Evolutionary conservation across 2,113 vertebrate species (phyloP).

Genomic region (Sturnus vulgaris): DNA sequence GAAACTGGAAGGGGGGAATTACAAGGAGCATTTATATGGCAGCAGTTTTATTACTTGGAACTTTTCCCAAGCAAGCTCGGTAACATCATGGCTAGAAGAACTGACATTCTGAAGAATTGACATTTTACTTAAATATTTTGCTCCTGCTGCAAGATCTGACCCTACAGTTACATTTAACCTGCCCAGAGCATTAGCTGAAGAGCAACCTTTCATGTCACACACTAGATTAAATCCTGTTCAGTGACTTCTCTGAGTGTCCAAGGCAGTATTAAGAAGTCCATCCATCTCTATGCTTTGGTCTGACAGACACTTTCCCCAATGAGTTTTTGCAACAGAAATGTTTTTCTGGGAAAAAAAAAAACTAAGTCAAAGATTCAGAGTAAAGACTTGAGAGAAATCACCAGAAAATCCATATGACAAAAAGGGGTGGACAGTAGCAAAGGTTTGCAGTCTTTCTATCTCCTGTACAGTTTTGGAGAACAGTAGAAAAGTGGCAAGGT

Average conservation of each 20-base stretch:
- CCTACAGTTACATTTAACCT: neutral
- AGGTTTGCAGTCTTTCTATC: neutral
- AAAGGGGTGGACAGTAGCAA: neutral
- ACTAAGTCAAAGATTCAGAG: neutral
- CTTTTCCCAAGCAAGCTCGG: neutral
- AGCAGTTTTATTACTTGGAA: neutral
- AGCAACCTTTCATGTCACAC: conserved; percentile 1
- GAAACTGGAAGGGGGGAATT: neutral
- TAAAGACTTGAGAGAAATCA: neutral
- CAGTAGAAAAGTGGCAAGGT: neutral
- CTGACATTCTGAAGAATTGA: neutral
- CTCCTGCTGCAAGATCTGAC: neutral
- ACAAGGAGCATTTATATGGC: neutral
- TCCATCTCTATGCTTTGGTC: neutral
- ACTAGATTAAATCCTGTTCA: conserved; percentile 2
- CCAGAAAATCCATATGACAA: neutral
- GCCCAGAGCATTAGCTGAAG: neutral
- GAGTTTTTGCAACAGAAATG: conserved; percentile 6
- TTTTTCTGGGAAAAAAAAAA: neutral
- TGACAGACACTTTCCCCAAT: conserved; percentile 1
- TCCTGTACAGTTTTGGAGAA: neutral
- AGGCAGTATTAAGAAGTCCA: neutral
- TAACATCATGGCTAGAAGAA: neutral
- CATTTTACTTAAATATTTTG: neutral
- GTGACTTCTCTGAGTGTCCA: neutral